Percentiles rank a stretch among this genome's conserved stretches.
Evolutionary conservation across 2,888 invertebrate genomes (phyloP).

Genomic region (Aelia acuminata): DNA sequence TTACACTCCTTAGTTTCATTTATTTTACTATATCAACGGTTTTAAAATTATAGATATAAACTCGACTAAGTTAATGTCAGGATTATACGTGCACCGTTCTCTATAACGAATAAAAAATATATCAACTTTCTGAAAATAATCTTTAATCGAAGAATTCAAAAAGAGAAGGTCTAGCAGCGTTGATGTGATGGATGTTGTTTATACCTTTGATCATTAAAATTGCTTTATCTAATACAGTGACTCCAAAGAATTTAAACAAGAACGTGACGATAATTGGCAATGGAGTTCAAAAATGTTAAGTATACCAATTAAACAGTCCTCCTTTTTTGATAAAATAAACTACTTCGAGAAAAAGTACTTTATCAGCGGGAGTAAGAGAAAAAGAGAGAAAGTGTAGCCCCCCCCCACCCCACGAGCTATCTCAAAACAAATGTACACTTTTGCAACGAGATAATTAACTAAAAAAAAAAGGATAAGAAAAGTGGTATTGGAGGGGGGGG

Average conservation of each 20-base stretch:
- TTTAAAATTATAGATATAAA: no score
- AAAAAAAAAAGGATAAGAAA: background rate
- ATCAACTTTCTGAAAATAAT: no score
- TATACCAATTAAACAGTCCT: background rate
- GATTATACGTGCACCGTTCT: no score
- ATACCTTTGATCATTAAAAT: background rate
- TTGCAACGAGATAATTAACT: slow-evolving; percentile 28
- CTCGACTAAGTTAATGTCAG: no score
- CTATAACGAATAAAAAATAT: no score
- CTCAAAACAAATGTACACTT: slow-evolving; percentile 27
- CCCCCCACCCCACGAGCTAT: background rate
- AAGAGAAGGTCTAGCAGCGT: background rate
- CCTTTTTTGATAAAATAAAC: background rate
- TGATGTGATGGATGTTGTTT: background rate
- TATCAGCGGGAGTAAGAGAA: background rate
- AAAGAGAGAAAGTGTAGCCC: background rate
- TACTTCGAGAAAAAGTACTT: background rate
- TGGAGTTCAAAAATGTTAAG: background rate
- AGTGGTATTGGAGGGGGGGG: no score
- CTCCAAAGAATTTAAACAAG: background rate
- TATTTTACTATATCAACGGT: no score
- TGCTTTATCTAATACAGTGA: background rate
- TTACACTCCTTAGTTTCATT: no score
- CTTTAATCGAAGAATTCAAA: no score
- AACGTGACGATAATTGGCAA: background rate